Conservation (phyloP, 1,140 invertebrate genomes). For the Dendrolimus kikuchii region DNA sequence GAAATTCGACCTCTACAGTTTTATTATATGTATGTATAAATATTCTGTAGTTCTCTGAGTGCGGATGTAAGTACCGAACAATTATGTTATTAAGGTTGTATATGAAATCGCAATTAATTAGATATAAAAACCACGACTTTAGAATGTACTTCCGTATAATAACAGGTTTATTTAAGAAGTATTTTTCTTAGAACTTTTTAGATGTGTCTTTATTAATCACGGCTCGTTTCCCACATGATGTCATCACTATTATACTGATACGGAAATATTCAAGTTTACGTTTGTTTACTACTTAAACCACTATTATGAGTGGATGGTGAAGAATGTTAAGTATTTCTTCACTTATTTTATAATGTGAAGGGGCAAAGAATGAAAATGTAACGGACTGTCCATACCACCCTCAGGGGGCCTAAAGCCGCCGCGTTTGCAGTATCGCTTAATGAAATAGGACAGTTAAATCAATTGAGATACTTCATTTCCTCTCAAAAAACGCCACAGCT, state of each 20-base stretch:
- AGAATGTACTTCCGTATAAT: slow-evolving; percentile 1
- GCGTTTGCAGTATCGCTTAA: no score
- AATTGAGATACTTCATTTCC: no score
- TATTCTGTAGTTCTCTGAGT: no score
- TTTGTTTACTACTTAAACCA: background rate
- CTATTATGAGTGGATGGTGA: background rate
- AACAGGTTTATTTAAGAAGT: background rate
- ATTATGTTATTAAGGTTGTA: no score
- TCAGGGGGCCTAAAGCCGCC: no score
- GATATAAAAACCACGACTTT: slow-evolving; percentile 1
- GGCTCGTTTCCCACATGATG: slow-evolving; percentile 6
- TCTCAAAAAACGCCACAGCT: no score
- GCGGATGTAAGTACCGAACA: no score
- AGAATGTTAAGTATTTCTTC: background rate
- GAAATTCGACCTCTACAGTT: no score
- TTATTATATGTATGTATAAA: no score
- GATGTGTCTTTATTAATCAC: slow-evolving; percentile 3
- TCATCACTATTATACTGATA: background rate
- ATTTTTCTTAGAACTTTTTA: slow-evolving; percentile 1
- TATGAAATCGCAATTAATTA: background rate
- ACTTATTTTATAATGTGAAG: background rate
- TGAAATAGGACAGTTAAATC: no score
- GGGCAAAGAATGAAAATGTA: background rate
- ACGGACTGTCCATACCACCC: no score
- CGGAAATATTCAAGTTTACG: no score